A percentile compares a stretch with the other conserved stretches of the same genome.
phyloP scores from a whole-genome alignment of 2,113 vertebrate genomes.

The Cyprinodon variegatus region DNA sequence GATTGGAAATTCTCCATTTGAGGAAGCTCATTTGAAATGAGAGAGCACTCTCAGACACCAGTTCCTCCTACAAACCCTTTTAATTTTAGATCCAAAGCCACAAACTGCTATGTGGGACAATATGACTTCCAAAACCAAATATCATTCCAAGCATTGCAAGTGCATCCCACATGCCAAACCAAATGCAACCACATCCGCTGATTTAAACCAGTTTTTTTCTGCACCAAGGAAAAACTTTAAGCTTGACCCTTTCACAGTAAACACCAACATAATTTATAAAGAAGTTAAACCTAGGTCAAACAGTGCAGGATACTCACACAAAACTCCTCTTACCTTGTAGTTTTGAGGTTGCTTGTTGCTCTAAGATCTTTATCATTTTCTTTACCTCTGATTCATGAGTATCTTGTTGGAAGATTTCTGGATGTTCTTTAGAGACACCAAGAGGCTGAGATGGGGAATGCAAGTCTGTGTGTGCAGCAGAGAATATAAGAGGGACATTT shows the following conservation, averaged over 20 bases:
- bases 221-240: background rate
- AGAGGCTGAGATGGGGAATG: conserved; percentile 31
- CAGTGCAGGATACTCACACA: background rate
- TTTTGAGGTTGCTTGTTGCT: conserved; percentile 81
- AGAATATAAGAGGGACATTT: conserved; percentile 15
- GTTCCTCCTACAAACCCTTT: conserved; percentile 38
- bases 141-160: conserved; percentile 77
- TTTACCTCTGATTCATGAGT: conserved; percentile 61
- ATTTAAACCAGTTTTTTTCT: conserved; percentile 43
- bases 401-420: conserved; percentile 24
- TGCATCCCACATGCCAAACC: conserved; percentile 67
- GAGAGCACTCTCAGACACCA: conserved; percentile 22
- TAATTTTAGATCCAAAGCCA: conserved; percentile 67
- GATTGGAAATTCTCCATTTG: background rate
- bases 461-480: conserved; percentile 63
- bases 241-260: background rate
- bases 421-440: conserved; percentile 29
- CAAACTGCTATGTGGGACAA: conserved; percentile 66
- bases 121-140: conserved; percentile 69
- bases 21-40: background rate
- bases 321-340: conserved; percentile 77
- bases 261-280: background rate
- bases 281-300: background rate
- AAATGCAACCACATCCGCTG: conserved; percentile 70
- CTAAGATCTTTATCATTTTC: conserved; percentile 81